Percentiles rank a stretch among this genome's conserved stretches.
phyloP scores from a whole-genome alignment of 1,140 invertebrate species.

The Drosophila murphyi region DNA sequence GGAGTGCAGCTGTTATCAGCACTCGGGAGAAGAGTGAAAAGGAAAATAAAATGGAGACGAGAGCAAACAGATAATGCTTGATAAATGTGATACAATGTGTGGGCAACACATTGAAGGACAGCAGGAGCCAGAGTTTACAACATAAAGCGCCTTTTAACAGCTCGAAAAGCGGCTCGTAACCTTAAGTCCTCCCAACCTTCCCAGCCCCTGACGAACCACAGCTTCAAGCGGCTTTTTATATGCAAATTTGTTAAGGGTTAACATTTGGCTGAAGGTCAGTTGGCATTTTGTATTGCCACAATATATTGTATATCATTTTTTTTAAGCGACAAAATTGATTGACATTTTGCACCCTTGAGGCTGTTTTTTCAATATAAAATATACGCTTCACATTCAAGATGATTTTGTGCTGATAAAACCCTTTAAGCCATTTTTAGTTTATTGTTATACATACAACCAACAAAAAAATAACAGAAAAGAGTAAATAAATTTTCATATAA shows the following conservation, averaged over 20 bases:
- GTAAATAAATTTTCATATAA: constrained; percentile 56
- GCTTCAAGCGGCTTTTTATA: constrained; percentile 66
- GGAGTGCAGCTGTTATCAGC: constrained; percentile 75
- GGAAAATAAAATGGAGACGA: constrained; percentile 44
- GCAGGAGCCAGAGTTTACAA: constrained; percentile 56
- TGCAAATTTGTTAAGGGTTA: constrained; percentile 79
- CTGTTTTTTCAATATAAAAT: constrained; percentile 70
- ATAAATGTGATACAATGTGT: constrained; percentile 72
- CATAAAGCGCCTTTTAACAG: constrained; percentile 79
- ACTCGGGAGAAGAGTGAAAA: constrained; percentile 41
- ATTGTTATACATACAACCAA: constrained; percentile 50
- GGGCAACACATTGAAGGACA: constrained; percentile 31
- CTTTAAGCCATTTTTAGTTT: constrained; percentile 73
- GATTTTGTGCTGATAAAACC: constrained; percentile 67
- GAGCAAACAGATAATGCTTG: constrained; percentile 73
- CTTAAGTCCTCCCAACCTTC: neutral
- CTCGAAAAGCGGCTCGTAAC: constrained; percentile 24
- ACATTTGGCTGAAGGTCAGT: constrained; percentile 79
- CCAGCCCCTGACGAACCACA: neutral
- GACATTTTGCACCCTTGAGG: constrained; percentile 76
- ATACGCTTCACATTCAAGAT: constrained; percentile 42
- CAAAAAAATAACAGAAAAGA: constrained; percentile 17
- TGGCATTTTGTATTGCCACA: constrained; percentile 68
- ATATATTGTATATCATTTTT: constrained; percentile 76
- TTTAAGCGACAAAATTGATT: constrained; percentile 81